Evolutionary conservation across 2,888 invertebrate species (phyloP), one percentile per base, ranked within the genome.

Genomic region (Aphrophora alni): DNA sequence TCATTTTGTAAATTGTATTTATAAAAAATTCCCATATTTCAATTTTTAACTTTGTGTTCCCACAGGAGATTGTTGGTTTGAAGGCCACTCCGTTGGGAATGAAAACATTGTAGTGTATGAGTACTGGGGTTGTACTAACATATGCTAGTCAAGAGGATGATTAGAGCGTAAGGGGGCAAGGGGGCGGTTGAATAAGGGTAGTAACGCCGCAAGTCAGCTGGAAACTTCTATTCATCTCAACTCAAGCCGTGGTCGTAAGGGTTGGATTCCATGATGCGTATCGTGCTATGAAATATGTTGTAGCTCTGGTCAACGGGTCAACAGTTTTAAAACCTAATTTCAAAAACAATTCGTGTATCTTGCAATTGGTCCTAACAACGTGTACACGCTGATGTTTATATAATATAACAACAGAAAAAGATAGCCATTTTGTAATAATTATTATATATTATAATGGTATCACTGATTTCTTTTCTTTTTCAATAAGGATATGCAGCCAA

Each of bases 121-220:
- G 59, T 59, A 59, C 59, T 21, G 59, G 59, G 59, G 59, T 59
- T 59, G 59, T 21, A 21, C 59, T 59, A 59, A 59, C 59, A 59
- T 59, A 59, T 59, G 59, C 59, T 59, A 59, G 59, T 59, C 59
- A 59, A 59, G 59, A 59, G 59, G 59, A 59, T 59, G 59, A 59
- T 59, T 59, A 59, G 59, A 59, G 59, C 59, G 59, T 59, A 59
- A 59, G 59, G 59, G 44, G 59, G 59, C 10, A 21, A 59, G 21
- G 21, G 59, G 59, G 59, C 4, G 59, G 59, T n/a, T 59, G 59
- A 59, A 21, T 59, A 59, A 21, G 59, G 59, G 59, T 59, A 59
- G 59, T 59, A 59, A 59, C 59, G 59, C 59, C 59, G 21, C 59
- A 59, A 59, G 59, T 59, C 59, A 59, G 59, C 59, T 59, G 59